Conservation (phyloP, 2,797 vertebrate genomes). For the Yasuhikotakia modesta region DNA sequence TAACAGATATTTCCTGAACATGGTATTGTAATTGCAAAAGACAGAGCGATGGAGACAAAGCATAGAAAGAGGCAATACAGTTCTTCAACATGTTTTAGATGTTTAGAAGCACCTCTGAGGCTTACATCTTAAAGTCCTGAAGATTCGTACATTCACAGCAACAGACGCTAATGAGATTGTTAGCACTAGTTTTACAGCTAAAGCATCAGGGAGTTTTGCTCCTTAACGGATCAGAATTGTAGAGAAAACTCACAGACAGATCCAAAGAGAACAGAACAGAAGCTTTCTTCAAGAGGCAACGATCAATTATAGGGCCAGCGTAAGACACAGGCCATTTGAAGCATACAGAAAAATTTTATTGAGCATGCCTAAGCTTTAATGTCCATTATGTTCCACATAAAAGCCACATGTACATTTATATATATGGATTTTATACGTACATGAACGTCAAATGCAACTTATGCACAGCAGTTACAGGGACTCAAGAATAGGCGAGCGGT, state of each 20-base stretch:
- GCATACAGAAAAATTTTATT: not conserved
- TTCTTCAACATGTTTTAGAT: constrained; percentile 2
- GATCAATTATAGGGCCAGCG: constrained; percentile 11
- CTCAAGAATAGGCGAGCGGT: constrained; percentile 3
- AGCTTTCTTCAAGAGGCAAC: constrained; percentile 13
- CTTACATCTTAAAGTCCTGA: constrained; percentile 25
- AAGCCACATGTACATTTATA: not conserved
- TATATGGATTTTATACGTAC: not conserved
- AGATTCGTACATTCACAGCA: constrained; percentile 31
- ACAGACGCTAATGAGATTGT: constrained; percentile 40
- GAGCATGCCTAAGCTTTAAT: not conserved
- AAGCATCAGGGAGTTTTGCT: constrained; percentile 42
- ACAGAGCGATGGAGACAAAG: not conserved
- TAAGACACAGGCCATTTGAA: not conserved
- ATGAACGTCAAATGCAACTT: not conserved
- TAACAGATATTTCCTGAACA: constrained; percentile 18
- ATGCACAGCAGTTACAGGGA: not conserved
- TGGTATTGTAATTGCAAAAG: constrained; percentile 22
- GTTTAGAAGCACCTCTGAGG: constrained; percentile 2
- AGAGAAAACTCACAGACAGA: constrained; percentile 10
- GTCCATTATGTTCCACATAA: constrained; percentile 8
- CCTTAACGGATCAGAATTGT: constrained; percentile 31
- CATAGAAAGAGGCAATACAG: not conserved
- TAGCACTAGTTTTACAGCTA: constrained; percentile 7
- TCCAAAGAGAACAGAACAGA: constrained; percentile 12